phyloP scores from a whole-genome alignment of 2,797 vertebrate genomes.

The Euthynnus affinis region DNA sequence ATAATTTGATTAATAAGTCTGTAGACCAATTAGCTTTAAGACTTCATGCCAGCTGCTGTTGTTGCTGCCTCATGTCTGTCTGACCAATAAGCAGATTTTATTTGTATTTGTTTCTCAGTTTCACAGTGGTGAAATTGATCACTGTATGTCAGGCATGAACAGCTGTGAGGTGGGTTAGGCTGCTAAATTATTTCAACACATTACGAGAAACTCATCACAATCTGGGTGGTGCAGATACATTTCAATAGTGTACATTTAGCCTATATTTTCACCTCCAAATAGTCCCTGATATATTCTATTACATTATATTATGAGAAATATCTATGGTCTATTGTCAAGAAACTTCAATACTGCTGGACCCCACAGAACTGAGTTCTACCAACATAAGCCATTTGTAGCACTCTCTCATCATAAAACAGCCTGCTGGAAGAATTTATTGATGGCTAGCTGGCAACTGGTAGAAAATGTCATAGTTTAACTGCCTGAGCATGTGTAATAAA shows the following conservation, averaged over 20 bases:
- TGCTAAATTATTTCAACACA: slow-evolving; percentile 13
- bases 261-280: too few relatives aligned
- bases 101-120: background rate
- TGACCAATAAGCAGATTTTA: background rate
- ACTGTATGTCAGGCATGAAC: slow-evolving; percentile 10
- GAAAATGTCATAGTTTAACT: background rate
- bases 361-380: too few relatives aligned
- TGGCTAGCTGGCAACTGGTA: background rate
- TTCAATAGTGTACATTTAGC: background rate
- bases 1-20: slow-evolving; percentile 10
- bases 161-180: slow-evolving; percentile 21
- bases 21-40: slow-evolving; percentile 1
- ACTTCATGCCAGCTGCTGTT: slow-evolving; percentile 21
- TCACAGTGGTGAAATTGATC: slow-evolving; percentile 26
- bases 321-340: background rate
- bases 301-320: background rate
- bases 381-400: too few relatives aligned
- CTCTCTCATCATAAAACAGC: background rate
- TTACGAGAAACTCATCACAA: background rate
- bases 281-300: too few relatives aligned
- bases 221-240: background rate
- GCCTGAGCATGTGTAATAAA: too few relatives aligned
- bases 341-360: background rate
- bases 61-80: slow-evolving; percentile 3
- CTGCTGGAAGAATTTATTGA: background rate